A percentile compares a stretch with the other conserved stretches of the same genome.
These are phyloP conservation scores for Neocrepidodera transversa DNA, from an alignment of 2,888 invertebrate genomes.

Conservation along the genomic window DNA sequence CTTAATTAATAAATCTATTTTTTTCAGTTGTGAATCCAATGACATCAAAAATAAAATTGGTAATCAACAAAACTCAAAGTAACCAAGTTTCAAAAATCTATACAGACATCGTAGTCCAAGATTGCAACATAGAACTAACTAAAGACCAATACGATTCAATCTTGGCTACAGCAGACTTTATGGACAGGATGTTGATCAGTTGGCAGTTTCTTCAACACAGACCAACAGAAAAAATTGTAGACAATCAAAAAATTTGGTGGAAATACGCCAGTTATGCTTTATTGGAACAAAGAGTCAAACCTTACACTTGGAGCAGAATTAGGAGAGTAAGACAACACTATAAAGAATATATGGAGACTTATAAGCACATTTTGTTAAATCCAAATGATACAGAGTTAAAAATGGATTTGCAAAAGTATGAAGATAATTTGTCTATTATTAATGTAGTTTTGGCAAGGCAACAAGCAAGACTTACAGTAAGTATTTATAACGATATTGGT, in stretches of 20 bases:
- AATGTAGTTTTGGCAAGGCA: conserved; percentile 81
- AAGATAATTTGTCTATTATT: conserved; percentile 75
- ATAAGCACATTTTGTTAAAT: conserved; percentile 73
- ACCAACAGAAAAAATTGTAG: conserved; percentile 59
- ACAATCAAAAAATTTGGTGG: conserved; percentile 76
- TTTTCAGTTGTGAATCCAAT: conserved; percentile 78
- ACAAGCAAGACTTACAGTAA: conserved; percentile 78
- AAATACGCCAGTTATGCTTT: conserved; percentile 75
- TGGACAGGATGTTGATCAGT: conserved; percentile 72
- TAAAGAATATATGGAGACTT: conserved; percentile 72
- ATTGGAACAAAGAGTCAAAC: conserved; percentile 73
- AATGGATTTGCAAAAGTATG: conserved; percentile 75
- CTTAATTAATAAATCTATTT: background rate
- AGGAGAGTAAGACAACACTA: conserved; percentile 73
- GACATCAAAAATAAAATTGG: conserved; percentile 78
- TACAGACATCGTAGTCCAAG: conserved; percentile 75
- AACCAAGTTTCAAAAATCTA: conserved; percentile 69
- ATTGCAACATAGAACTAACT: conserved; percentile 76
- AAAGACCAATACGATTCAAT: conserved; percentile 75
- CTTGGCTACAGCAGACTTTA: conserved; percentile 64
- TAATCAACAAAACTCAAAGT: conserved; percentile 65
- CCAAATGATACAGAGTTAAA: conserved; percentile 78
- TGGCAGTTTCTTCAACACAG: conserved; percentile 63
- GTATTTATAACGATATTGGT: no score
- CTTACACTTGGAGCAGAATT: conserved; percentile 78